phyloP scores from a whole-genome alignment of 2,888 invertebrate species.

The Pseudococcus jackbeardsleyi region DNA sequence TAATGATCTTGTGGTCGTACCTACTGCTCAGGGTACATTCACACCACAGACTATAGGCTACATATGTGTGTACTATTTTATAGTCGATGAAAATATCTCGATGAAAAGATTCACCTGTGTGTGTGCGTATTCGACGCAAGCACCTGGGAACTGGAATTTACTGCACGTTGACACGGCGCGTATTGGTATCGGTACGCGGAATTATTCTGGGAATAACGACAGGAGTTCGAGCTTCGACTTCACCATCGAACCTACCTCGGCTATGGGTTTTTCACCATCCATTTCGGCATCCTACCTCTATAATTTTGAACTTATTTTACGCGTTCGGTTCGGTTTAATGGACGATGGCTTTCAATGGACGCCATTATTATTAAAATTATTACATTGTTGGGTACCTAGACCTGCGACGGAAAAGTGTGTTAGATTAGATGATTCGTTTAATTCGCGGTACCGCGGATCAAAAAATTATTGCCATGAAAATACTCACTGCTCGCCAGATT shows the following conservation, averaged over 20 bases:
- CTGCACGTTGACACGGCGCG: neutral
- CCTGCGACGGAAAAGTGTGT: slow-evolving; percentile 4
- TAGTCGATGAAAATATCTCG: slow-evolving; percentile 9
- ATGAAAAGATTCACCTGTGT: slow-evolving; percentile 40
- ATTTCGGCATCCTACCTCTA: neutral
- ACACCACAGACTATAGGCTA: slow-evolving; percentile 2
- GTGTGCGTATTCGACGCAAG: neutral
- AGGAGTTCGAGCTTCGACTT: neutral
- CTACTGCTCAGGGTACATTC: slow-evolving; percentile 52
- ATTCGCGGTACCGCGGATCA: neutral
- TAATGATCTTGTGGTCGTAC: slow-evolving; percentile 61
- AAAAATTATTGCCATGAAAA: neutral
- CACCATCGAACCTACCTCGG: neutral
- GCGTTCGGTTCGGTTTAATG: neutral
- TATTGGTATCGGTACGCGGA: neutral
- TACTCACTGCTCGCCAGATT: neutral
- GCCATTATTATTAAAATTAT: slow-evolving; percentile 11
- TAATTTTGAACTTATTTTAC: neutral
- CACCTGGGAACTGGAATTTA: slow-evolving; percentile 7
- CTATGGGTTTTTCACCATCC: neutral
- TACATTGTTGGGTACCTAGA: neutral
- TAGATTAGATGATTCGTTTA: slow-evolving; percentile 25
- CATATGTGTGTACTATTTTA: slow-evolving; percentile 29
- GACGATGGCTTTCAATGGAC: neutral
- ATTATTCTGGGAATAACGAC: slow-evolving; percentile 24